Conservation (phyloP, 2,113 vertebrate genomes). For the Microcebus murinus region DNA sequence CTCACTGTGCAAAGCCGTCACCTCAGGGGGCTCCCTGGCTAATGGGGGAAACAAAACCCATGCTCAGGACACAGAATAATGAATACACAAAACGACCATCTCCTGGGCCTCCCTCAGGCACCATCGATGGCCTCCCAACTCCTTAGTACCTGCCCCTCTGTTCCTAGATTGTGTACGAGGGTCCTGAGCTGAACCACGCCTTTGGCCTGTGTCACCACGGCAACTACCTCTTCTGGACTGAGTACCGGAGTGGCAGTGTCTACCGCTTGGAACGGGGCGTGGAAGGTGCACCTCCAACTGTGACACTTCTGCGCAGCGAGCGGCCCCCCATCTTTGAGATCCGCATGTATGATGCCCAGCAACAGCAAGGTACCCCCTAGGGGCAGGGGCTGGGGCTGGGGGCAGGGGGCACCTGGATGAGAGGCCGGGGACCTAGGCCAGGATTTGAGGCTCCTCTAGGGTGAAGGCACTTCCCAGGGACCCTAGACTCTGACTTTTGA, state of each 20-base stretch:
- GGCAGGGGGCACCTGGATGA: neutral
- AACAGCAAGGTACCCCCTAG: constrained; percentile 93
- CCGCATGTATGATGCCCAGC: constrained; percentile 96
- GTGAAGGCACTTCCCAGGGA: neutral
- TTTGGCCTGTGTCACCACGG: constrained; percentile 97
- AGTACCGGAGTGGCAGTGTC: constrained; percentile 96
- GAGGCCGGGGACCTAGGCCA: neutral
- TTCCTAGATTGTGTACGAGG: constrained; percentile 94
- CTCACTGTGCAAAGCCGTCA: neutral
- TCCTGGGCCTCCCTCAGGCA: neutral
- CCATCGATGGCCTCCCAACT: neutral
- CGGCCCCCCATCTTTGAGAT: constrained; percentile 98
- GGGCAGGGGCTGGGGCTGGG: neutral
- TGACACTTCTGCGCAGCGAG: constrained; percentile 94
- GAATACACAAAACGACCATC: neutral
- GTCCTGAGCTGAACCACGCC: constrained; percentile 94
- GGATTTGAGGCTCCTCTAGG: neutral
- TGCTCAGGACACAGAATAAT: neutral
- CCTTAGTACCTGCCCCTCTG: neutral
- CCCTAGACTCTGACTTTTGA: neutral
- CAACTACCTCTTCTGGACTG: constrained; percentile 97
- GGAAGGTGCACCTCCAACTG: constrained; percentile 84
- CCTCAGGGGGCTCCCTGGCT: neutral
- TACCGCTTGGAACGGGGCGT: constrained; percentile 91
- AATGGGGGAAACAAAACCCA: neutral